These are phyloP conservation scores for Eurystomus glaucurus DNA, from an alignment of 2,797 vertebrate genomes.

Conservation along the genomic window DNA sequence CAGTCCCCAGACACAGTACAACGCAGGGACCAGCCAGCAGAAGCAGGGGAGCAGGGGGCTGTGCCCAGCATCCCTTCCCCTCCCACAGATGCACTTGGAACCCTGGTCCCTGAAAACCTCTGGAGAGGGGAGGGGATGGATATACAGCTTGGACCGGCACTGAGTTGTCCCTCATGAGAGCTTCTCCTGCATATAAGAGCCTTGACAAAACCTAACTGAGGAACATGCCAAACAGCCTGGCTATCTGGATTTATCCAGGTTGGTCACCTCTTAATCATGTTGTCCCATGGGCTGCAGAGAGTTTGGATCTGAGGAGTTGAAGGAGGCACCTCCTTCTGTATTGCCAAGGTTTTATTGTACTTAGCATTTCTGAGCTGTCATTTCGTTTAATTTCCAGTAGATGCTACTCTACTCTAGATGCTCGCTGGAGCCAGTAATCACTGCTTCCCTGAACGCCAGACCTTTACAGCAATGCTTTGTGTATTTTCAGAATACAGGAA, in stretches of 20 bases:
- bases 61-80: background rate
- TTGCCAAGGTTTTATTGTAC: background rate
- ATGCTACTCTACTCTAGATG: slow-evolving; percentile 20
- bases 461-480: background rate
- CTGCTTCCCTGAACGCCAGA: background rate
- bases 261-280: rapidly evolving
- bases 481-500: background rate
- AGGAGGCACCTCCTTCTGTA: background rate
- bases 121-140: too few relatives aligned
- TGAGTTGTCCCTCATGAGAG: rapidly evolving
- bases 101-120: background rate
- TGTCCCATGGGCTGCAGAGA: rapidly evolving
- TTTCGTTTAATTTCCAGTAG: slow-evolving; percentile 51
- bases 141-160: background rate
- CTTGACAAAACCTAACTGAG: background rate
- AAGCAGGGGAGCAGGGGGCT: background rate
- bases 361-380: slow-evolving; percentile 36
- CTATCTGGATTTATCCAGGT: background rate
- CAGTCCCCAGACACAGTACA: background rate
- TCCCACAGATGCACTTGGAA: background rate
- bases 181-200: background rate
- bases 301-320: rapidly evolving
- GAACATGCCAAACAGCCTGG: background rate
- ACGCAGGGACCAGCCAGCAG: rapidly evolving
- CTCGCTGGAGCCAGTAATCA: background rate